Evolutionary conservation across 2,888 invertebrate genomes (phyloP).

Genomic region (Keiferia lycopersicella): DNA sequence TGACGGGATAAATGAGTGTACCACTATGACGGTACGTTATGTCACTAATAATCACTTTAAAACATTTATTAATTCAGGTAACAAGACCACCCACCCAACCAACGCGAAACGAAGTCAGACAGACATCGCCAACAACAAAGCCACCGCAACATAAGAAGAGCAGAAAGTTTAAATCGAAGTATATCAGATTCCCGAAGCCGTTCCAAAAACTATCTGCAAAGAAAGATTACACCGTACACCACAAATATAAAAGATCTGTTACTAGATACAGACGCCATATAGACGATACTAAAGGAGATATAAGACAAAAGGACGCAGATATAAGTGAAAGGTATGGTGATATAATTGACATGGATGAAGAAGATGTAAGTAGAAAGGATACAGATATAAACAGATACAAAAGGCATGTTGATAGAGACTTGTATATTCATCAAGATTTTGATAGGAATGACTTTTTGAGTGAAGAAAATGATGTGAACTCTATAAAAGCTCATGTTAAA

Average conservation of each 20-base stretch:
- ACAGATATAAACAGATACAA: slow-evolving; percentile 32
- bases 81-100: slow-evolving; percentile 43
- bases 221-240: slow-evolving; percentile 35
- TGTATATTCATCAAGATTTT: slow-evolving; percentile 61
- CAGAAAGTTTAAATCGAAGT: slow-evolving; percentile 48
- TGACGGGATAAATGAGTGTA: background rate
- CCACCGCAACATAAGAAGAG: slow-evolving; percentile 47
- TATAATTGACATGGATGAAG: too few species aligned
- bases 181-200: slow-evolving; percentile 58
- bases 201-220: slow-evolving; percentile 54
- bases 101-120: slow-evolving; percentile 30
- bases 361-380: too few species aligned
- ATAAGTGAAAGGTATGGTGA: too few species aligned
- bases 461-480: slow-evolving; percentile 50
- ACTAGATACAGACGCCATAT: slow-evolving; percentile 49
- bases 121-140: slow-evolving; percentile 48
- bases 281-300: too few species aligned
- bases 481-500: slow-evolving; percentile 55
- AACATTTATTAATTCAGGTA: slow-evolving; percentile 26
- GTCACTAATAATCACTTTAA: background rate
- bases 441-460: slow-evolving; percentile 62
- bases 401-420: slow-evolving; percentile 47
- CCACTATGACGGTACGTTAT: background rate
- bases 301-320: too few species aligned
- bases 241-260: slow-evolving; percentile 3